Percentiles rank a stretch among this genome's conserved stretches.
Conservation (phyloP, 2,888 invertebrate genomes). For the Xiphydria camelus region DNA sequence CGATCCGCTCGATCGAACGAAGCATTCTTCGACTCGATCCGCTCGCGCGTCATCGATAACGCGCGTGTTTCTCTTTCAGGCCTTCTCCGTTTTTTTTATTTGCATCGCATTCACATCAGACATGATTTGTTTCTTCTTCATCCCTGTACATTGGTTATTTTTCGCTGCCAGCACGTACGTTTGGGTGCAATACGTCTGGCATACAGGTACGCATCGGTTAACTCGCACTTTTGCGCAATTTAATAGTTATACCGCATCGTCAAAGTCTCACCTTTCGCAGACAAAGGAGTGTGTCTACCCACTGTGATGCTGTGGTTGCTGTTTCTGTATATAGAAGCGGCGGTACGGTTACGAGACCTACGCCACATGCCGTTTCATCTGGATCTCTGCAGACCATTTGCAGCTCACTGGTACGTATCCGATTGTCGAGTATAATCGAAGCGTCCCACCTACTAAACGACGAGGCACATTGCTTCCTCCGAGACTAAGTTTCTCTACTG, state of each 20-base stretch:
- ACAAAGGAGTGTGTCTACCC: slow-evolving; percentile 91
- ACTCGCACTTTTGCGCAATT: no score
- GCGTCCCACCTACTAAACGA: no score
- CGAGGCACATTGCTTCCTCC: no score
- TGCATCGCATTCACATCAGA: slow-evolving; percentile 97
- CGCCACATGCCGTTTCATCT: slow-evolving; percentile 83
- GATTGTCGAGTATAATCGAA: no score
- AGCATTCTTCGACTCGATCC: no score
- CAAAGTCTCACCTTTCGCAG: slow-evolving; percentile 61
- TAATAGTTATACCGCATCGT: no score
- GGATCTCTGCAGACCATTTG: slow-evolving; percentile 93
- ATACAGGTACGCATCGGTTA: slow-evolving; percentile 72
- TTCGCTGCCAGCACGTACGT: slow-evolving; percentile 98
- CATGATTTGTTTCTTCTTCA: slow-evolving; percentile 98
- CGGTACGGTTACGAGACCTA: slow-evolving; percentile 80
- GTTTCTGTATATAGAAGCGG: slow-evolving; percentile 93
- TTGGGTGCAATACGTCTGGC: slow-evolving; percentile 98
- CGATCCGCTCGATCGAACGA: no score
- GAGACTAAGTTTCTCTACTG: no score
- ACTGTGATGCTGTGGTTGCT: slow-evolving; percentile 92
- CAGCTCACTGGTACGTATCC: slow-evolving; percentile 84
- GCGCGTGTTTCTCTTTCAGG: slow-evolving; percentile 64
- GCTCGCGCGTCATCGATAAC: neutral
- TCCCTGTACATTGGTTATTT: slow-evolving; percentile 97
- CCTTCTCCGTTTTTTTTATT: slow-evolving; percentile 97